A percentile compares a stretch with the other conserved stretches of the same genome.
Evolutionary conservation across 2,797 vertebrate genomes (phyloP).

Genomic region (Myotis findleyi): DNA sequence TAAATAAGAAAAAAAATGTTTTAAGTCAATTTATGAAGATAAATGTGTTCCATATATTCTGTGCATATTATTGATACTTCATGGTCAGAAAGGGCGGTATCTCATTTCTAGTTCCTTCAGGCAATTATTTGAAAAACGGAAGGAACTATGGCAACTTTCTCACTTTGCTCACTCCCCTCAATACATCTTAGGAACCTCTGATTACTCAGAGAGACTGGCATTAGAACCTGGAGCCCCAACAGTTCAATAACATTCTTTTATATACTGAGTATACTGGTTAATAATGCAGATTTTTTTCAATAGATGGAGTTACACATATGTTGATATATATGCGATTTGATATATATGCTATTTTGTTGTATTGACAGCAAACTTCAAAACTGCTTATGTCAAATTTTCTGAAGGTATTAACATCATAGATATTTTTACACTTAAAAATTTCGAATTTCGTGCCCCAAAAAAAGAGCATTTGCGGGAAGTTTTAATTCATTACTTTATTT

Average conservation of each 20-base stretch:
- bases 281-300: no score
- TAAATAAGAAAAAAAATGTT: not conserved
- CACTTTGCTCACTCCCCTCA: not conserved
- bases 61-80: conserved; percentile 37
- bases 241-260: not conserved
- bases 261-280: no score
- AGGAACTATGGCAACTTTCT: not conserved
- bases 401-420: no score
- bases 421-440: no score
- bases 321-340: no score
- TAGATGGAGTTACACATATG: no score
- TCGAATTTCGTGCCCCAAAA: no score
- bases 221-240: not conserved
- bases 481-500: no score
- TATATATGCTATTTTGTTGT: no score
- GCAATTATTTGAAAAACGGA: conserved; percentile 6
- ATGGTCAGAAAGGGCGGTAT: not conserved
- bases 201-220: not conserved
- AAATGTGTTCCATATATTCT: not conserved
- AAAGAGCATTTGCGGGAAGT: no score
- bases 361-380: no score
- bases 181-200: not conserved
- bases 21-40: conserved; percentile 40
- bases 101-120: conserved; percentile 41
- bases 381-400: no score